Base-by-base conservation (phyloP, 2,888 invertebrate species). In the Emesis furor region DNA sequence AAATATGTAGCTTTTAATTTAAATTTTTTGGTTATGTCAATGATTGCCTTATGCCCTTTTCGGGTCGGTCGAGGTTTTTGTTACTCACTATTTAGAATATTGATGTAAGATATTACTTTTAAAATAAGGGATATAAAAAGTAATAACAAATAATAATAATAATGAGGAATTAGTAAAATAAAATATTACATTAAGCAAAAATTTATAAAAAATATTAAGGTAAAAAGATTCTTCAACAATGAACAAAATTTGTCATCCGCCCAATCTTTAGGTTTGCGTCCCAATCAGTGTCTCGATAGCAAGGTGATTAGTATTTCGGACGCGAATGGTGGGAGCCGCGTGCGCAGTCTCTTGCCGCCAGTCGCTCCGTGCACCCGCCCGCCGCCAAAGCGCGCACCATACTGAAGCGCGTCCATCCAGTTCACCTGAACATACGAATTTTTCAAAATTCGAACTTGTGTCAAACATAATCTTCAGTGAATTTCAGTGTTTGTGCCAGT, bases 261-360 rank as follows among this genome's bases (percentile, higher is more conserved):
- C 90, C 77, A 85, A 89, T 92, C 93, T 92, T 86, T 83, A 88
- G 88, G 76, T 91, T 89, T 91, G 85, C 74, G 84, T 88, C 91
- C 89, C 89, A 92, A 93, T 93, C 93, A 91, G 90, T 93, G 92
- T 94, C 95, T 94, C 95, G 95, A 95, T 95, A 94, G 95, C 95
- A 95, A 95, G 95, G 95, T 95, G 95, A 96, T 96, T 95, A 95
- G 94, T 94, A 94, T 95, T 95, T 95, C 93, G 95, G 95, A 91
- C 91, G 91, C 86, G 91, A 86, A 91, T 94, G 94, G 94, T 94
- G 95, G 95, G 94, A 95, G 95, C 90, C 86, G 91, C 92, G 88
- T 89, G 92, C 95, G 95, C 96, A 96, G 96, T 96, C 95, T 94
- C 95, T 94, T 93, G 93, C 95, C 94, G 95, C 93, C 92, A 93